These are phyloP conservation scores for Paralinhomoeus sp. DNA, from an alignment of 2,888 invertebrate genomes.

Conservation along the genomic window DNA sequence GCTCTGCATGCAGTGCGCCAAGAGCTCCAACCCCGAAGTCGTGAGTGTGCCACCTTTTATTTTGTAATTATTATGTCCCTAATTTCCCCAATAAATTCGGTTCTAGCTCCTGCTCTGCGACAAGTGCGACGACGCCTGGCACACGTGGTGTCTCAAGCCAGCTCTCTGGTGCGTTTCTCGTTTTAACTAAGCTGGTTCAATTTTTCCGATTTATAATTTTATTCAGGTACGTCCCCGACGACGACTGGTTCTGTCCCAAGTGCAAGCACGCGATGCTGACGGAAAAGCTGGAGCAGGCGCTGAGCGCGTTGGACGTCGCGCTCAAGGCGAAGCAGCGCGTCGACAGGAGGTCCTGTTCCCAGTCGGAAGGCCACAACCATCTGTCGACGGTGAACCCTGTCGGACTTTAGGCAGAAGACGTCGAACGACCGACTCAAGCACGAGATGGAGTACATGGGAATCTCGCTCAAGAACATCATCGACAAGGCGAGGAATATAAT, in stretches of 20 bases:
- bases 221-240: constrained; percentile 56
- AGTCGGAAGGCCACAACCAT: too few species aligned
- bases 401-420: constrained; percentile 3
- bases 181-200: too few species aligned
- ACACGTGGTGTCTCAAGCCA: constrained; percentile 78
- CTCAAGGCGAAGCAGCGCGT: constrained; percentile 42
- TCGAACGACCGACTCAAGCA: constrained; percentile 12
- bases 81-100: not conserved
- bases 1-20: constrained; percentile 66
- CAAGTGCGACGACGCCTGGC: constrained; percentile 79
- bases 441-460: constrained; percentile 47
- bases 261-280: constrained; percentile 70
- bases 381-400: too few species aligned
- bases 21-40: constrained; percentile 79
- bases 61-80: too few species aligned
- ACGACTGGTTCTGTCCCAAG: constrained; percentile 91
- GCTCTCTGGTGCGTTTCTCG: constrained; percentile 41
- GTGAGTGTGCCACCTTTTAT: too few species aligned
- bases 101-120: constrained; percentile 69
- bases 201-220: too few species aligned
- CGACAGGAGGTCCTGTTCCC: constrained; percentile 41
- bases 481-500: constrained; percentile 12
- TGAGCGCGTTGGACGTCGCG: constrained; percentile 33
- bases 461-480: constrained; percentile 49
- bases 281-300: constrained; percentile 44